Evolutionary conservation across 2,113 vertebrate genomes (phyloP).

Genomic region (Callocephalon fimbriatum): DNA sequence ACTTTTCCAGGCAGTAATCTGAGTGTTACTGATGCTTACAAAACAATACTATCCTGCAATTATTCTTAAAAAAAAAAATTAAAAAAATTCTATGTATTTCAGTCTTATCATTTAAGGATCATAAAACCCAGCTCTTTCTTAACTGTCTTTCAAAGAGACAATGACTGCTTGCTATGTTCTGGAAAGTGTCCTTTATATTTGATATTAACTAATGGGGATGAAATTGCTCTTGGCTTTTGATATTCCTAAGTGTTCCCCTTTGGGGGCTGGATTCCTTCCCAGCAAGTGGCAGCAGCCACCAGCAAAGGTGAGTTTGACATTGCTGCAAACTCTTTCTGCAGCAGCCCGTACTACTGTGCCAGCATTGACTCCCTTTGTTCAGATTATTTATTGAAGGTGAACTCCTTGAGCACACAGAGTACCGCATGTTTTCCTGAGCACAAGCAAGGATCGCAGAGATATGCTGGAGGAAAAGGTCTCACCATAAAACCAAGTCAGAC

Average conservation of each 20-base stretch:
- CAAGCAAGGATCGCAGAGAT: neutral
- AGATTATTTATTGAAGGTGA: slow-evolving; percentile 49
- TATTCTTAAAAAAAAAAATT: neutral
- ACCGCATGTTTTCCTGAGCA: neutral
- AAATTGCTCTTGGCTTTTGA: slow-evolving; percentile 34
- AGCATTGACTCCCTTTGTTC: neutral
- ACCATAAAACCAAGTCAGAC: neutral
- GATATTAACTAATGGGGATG: slow-evolving; percentile 51
- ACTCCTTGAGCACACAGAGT: slow-evolving; percentile 7
- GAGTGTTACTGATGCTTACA: neutral
- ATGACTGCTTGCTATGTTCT: neutral
- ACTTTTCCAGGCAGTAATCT: neutral
- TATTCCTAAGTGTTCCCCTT: slow-evolving; percentile 34
- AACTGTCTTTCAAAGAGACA: neutral
- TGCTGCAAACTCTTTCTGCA: slow-evolving; percentile 55
- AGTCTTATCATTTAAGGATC: neutral
- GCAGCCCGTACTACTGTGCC: slow-evolving; percentile 18
- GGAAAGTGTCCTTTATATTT: slow-evolving; percentile 18
- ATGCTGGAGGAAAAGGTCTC: neutral
- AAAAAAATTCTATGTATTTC: neutral
- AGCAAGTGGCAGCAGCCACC: slow-evolving; percentile 42
- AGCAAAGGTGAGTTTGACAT: slow-evolving; percentile 66
- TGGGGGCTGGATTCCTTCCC: slow-evolving; percentile 59
- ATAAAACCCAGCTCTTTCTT: neutral
- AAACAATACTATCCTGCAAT: neutral